Evolutionary conservation across 2,888 invertebrate genomes (phyloP).

Genomic region (Eudemis profundana): DNA sequence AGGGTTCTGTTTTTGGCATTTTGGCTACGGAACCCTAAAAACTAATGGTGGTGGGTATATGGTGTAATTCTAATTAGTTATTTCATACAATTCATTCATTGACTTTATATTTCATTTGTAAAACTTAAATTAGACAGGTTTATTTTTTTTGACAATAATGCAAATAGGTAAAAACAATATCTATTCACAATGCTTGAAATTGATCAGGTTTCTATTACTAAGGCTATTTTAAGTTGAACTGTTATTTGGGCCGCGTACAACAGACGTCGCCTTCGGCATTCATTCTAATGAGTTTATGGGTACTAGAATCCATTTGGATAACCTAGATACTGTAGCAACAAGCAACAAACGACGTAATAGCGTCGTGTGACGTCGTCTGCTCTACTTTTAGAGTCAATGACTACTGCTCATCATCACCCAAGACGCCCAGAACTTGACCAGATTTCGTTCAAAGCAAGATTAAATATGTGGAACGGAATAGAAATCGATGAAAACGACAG

Average conservation of each 20-base stretch:
- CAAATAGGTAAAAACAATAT: neutral
- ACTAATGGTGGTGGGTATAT: too few relatives aligned
- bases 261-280: slow-evolving; percentile 15
- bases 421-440: slow-evolving; percentile 23
- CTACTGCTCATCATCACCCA: slow-evolving; percentile 24
- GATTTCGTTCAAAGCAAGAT: slow-evolving; percentile 25
- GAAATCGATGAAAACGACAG: slow-evolving; percentile 77
- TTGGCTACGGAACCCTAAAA: too few relatives aligned
- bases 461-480: slow-evolving; percentile 65
- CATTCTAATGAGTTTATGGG: slow-evolving; percentile 38
- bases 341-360: slow-evolving; percentile 47
- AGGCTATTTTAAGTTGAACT: slow-evolving; percentile 14
- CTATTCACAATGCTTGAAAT: neutral
- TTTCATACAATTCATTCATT: too few relatives aligned
- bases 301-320: slow-evolving; percentile 55
- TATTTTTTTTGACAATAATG: neutral
- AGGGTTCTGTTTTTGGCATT: too few relatives aligned
- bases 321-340: slow-evolving; percentile 60
- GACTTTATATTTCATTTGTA: too few relatives aligned
- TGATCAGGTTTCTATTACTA: neutral
- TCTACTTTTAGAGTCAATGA: slow-evolving; percentile 47
- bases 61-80: too few relatives aligned
- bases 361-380: slow-evolving; percentile 55
- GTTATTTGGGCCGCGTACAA: slow-evolving; percentile 10
- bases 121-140: too few relatives aligned